These are phyloP conservation scores for Onychomys arenicola DNA, from an alignment of 2,797 vertebrate genomes.

Conservation along the genomic window DNA sequence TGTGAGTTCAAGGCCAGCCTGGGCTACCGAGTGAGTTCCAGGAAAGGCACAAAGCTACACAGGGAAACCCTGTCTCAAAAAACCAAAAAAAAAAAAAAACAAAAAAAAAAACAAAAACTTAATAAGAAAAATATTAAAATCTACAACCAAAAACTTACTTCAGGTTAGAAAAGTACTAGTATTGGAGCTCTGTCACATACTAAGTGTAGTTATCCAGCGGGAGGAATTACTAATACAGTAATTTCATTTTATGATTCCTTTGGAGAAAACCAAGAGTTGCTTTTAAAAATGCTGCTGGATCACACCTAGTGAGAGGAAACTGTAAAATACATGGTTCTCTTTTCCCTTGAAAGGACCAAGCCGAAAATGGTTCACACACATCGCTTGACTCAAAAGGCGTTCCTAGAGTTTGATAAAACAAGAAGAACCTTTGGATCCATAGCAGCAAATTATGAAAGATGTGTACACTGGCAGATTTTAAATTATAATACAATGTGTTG, in stretches of 20 bases:
- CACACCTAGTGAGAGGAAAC: neutral
- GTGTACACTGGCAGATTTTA: neutral
- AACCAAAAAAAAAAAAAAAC: too few species aligned
- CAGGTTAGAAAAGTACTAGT: conserved; percentile 31
- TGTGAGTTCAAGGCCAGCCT: too few species aligned
- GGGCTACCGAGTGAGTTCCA: too few species aligned
- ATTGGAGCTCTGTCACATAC: neutral
- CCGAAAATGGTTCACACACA: neutral
- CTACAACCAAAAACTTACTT: neutral
- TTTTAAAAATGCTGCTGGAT: conserved; percentile 39
- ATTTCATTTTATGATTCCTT: conserved; percentile 68
- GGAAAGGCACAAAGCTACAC: too few species aligned
- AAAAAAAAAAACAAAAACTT: too few species aligned
- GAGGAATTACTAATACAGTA: neutral
- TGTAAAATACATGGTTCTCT: conserved; percentile 7
- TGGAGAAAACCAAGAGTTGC: neutral
- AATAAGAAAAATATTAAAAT: conserved; percentile 36
- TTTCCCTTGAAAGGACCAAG: neutral
- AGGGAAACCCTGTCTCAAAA: too few species aligned
- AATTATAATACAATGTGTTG: neutral
- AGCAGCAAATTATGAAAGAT: neutral
- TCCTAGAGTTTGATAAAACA: neutral
- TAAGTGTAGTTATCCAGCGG: neutral
- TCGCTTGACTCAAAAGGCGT: too few species aligned
- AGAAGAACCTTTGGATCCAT: neutral